A percentile compares a stretch with the other conserved stretches of the same genome.
These are phyloP conservation scores for Prionailurus viverrinus DNA, from an alignment of 2,113 vertebrate species.

Conservation along the genomic window DNA sequence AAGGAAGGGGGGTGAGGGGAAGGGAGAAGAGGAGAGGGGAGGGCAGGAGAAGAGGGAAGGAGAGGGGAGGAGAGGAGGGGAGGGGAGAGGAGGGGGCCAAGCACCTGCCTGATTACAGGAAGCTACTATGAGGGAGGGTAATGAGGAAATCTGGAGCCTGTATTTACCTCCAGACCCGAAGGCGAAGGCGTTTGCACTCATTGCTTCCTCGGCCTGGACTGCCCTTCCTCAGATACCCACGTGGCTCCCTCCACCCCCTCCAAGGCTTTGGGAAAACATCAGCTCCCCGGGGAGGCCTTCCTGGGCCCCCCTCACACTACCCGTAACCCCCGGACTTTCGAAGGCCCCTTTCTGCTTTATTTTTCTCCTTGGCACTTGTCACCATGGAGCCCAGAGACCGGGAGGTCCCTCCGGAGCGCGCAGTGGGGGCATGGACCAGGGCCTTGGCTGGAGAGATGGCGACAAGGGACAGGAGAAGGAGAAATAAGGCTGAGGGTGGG, in stretches of 20 bases:
- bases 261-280: not conserved
- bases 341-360: not conserved
- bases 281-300: not conserved
- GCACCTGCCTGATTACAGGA: too few species aligned
- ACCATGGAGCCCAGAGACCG: not conserved
- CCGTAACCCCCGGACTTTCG: fast-evolving
- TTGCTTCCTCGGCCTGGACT: not conserved
- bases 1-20: too few species aligned
- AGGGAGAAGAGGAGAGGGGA: too few species aligned
- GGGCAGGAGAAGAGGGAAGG: too few species aligned
- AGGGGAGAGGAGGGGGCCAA: not conserved
- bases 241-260: not conserved
- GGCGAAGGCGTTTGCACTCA: not conserved
- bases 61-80: too few species aligned
- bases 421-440: fast-evolving
- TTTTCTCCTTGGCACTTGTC: not conserved
- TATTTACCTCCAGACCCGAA: not conserved
- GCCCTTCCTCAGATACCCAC: not conserved
- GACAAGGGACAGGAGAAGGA: not conserved
- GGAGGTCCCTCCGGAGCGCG: not conserved
- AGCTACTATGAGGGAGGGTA: not conserved
- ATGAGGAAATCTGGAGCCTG: not conserved
- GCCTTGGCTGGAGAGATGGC: not conserved
- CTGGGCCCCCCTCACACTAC: not conserved
- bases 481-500: not conserved